A percentile compares a stretch with the other conserved stretches of the same genome.
phyloP scores from a whole-genome alignment of 2,113 vertebrate genomes.

The Galemys pyrenaicus region DNA sequence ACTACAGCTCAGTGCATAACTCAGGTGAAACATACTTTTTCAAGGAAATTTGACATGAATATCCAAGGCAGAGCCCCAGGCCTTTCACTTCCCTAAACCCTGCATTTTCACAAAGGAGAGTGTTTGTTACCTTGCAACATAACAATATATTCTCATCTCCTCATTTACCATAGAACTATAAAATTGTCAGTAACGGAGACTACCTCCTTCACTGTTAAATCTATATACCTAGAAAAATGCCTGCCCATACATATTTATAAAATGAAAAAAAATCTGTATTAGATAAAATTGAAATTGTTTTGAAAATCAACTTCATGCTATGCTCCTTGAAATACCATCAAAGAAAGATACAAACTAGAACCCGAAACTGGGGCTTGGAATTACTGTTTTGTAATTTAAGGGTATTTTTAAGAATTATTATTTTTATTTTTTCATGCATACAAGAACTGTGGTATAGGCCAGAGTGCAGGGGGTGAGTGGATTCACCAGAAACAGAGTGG shows the following conservation, averaged over 20 bases:
- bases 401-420: too few relatives aligned
- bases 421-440: too few relatives aligned
- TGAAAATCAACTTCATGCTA: conserved; percentile 17
- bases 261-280: neutral
- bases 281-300: neutral
- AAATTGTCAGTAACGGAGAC: neutral
- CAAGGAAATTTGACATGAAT: neutral
- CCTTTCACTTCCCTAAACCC: neutral
- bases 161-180: neutral
- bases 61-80: neutral
- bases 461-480: too few relatives aligned
- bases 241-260: neutral
- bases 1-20: neutral
- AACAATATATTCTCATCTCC: neutral
- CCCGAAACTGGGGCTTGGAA: neutral
- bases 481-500: too few relatives aligned
- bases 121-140: neutral
- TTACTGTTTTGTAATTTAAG: neutral
- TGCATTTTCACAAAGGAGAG: neutral
- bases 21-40: neutral
- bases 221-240: neutral
- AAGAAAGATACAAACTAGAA: neutral
- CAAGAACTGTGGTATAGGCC: too few relatives aligned
- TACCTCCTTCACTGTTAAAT: neutral
- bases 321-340: neutral